A percentile compares a stretch with the other conserved stretches of the same genome.
Evolutionary conservation across 2,113 vertebrate species (phyloP).

Genomic region (Zootoca vivipara): DNA sequence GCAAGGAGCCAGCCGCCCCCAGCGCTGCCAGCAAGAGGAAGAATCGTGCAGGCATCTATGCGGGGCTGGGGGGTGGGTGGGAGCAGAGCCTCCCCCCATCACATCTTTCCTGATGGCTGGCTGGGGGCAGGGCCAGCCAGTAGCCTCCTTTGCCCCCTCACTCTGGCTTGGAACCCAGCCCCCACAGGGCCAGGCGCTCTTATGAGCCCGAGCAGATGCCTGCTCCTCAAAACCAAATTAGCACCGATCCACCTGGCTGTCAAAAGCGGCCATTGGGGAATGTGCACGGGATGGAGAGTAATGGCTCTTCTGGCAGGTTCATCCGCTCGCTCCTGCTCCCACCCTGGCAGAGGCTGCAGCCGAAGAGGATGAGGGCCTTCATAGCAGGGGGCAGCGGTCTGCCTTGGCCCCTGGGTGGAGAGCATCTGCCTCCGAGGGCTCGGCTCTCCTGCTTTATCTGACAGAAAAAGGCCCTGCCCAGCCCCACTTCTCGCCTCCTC

Average conservation of each 20-base stretch:
- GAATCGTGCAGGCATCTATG: background rate
- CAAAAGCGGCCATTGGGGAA: constrained; percentile 68
- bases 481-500: rapidly evolving
- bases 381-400: constrained; percentile 2
- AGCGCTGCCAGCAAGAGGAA: background rate
- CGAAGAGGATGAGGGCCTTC: constrained; percentile 48
- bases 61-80: background rate
- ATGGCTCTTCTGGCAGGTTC: constrained; percentile 65
- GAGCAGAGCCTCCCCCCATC: background rate
- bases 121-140: constrained; percentile 35
- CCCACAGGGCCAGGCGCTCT: constrained; percentile 66
- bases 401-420: background rate
- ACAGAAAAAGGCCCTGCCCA: rapidly evolving
- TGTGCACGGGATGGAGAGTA: constrained; percentile 63
- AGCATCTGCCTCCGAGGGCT: background rate
- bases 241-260: constrained; percentile 70
- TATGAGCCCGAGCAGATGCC: constrained; percentile 68
- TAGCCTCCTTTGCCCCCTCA: constrained; percentile 53
- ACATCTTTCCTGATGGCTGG: background rate
- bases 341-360: constrained; percentile 1
- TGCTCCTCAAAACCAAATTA: constrained; percentile 74
- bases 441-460: background rate
- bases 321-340: constrained; percentile 66
- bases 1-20: background rate
- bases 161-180: constrained; percentile 56